phyloP scores from a whole-genome alignment of 2,113 vertebrate species.

The Takifugu flavidus region DNA sequence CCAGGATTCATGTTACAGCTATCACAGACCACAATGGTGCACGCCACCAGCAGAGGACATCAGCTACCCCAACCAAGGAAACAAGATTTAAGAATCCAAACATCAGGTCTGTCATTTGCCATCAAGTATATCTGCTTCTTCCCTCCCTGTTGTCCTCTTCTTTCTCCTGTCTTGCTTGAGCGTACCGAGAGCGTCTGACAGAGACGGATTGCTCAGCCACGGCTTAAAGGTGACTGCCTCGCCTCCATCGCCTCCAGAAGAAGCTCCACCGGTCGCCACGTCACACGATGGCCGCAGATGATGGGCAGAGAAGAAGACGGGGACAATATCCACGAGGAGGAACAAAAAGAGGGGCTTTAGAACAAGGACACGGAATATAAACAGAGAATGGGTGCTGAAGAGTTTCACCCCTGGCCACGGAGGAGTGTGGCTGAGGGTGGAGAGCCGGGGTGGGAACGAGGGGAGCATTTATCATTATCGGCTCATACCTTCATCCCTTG shows the following conservation, averaged over 20 bases:
- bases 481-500: constrained; percentile 85
- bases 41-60: not conserved
- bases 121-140: constrained; percentile 29
- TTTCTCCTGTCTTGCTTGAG: constrained; percentile 63
- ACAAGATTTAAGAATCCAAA: not conserved
- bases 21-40: no score
- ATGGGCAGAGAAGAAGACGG: constrained; percentile 2
- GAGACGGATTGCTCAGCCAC: constrained; percentile 56
- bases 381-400: constrained; percentile 1
- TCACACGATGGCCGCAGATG: constrained; percentile 34
- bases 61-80: not conserved
- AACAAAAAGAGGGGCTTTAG: not conserved
- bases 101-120: not conserved
- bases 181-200: constrained; percentile 58
- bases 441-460: constrained; percentile 27
- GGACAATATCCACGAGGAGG: constrained; percentile 1
- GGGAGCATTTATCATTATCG: constrained; percentile 92
- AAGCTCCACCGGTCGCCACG: constrained; percentile 37
- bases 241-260: constrained; percentile 53
- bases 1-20: no score
- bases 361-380: not conserved
- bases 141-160: constrained; percentile 38
- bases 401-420: constrained; percentile 29
- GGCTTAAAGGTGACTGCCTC: constrained; percentile 73
- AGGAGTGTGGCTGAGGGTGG: constrained; percentile 20